Percentiles rank a stretch among this genome's conserved stretches.
Conservation (phyloP, 2,113 vertebrate genomes). For the Urocynchramus pylzowi region DNA sequence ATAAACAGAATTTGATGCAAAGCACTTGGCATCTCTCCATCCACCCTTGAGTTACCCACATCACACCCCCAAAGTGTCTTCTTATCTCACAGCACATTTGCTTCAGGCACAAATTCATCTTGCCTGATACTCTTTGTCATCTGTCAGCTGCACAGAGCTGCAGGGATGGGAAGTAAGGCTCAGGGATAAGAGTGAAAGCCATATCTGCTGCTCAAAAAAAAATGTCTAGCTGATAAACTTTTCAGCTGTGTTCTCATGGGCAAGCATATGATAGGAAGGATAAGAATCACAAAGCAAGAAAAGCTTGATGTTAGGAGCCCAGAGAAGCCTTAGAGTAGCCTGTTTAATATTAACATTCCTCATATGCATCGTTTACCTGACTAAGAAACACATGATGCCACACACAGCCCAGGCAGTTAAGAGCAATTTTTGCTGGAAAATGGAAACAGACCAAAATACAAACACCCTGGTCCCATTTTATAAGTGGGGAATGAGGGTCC, state of each 20-base stretch:
- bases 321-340: background rate
- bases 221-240: background rate
- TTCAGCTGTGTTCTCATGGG: background rate
- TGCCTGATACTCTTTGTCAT: background rate
- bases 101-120: background rate
- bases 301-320: background rate
- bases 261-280: background rate
- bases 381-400: background rate
- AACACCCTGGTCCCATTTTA: background rate
- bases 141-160: background rate
- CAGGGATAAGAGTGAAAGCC: background rate
- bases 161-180: background rate
- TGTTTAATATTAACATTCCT: background rate
- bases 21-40: background rate
- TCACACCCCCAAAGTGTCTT: background rate
- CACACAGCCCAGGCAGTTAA: background rate
- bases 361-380: background rate
- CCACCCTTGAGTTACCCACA: background rate
- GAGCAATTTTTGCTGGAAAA: background rate
- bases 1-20: background rate
- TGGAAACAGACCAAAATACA: background rate
- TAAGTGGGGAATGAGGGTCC: background rate
- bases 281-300: background rate
- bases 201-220: background rate
- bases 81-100: background rate